Evolutionary conservation across 2,888 invertebrate species (phyloP), one percentile per base, ranked within the genome.

Genomic region (Asteroscopus sphinx): DNA sequence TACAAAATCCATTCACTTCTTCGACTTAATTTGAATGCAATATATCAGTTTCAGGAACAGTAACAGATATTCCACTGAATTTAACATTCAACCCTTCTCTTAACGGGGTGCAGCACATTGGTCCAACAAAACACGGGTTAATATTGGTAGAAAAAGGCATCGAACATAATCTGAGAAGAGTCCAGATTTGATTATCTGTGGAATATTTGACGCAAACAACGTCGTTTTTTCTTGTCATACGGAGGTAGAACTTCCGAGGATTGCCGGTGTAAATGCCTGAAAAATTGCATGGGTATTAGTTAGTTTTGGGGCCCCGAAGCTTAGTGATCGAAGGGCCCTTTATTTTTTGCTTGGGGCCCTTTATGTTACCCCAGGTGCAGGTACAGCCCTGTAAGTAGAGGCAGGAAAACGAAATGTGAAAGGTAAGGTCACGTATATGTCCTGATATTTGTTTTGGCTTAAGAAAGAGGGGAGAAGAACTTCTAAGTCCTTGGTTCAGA

Each of bases 151-250:
- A 8, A 1, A 70, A 58, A 0, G 81, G 78, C 53, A 92, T 88
- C 0, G 83, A 73, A 21, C 89, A 85, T 9, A 92, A 63, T 21
- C 92, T 71, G 7, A 93, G 64, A 2, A 92, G 62, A 1, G 37
- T 74, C 92, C 92, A 93, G 0, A 45, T 74, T 7, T 61, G 39
- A 12, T 84, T 83, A 42, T 93, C 90, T 0, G 64, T 73, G 11
- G 92, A 92, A 44, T 91, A 92, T 63, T 93, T 92, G 4, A 92
- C 81, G 51, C 88, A 88, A 0, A 89, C 76, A 0, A 86, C 87
- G 4, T 81, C 73, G 0, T 73, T 72, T 3, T 82, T 70, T 76
- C 80, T 87, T 5, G 83, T 86, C 7, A 92, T 54, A 1, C 91
- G 87, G 0, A 93, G 71, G 80, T 88, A 91, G 70, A 90, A 92